Evolutionary conservation across 2,888 invertebrate species (phyloP), one percentile per base, ranked within the genome.

Genomic region (Harpalus rubripes): DNA sequence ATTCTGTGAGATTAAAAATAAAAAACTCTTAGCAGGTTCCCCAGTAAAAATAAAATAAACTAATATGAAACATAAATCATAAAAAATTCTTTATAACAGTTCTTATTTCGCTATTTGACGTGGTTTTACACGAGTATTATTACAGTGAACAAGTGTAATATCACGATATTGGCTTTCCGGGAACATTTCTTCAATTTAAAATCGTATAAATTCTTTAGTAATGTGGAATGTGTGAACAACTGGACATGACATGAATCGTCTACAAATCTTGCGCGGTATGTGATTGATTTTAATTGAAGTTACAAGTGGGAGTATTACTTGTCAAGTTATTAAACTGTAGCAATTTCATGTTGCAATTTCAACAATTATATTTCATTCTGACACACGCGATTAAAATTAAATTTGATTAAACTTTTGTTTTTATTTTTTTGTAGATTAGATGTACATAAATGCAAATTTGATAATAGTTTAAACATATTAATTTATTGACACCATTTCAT

Each of bases 181-280:
- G 44, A 52, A 52, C 44, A 52, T 52, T 52, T 52, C 44, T 52
- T 12, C 44, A 52, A 52, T 52, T 52, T 52, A 52, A 52, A 52
- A 52, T 52, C 44, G 10, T 52, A 68, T 68, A 68, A 68, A 68
- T 68, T 68, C 68, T 68, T 68, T 32, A 68, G 32, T 68, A 68
- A 39, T 12, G 32, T 68, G 68, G n/a, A 68, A 68, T 68, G 68
- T 39, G 59, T 15, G 18, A 8, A 10, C 44, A 32, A 12, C 59
- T 59, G 59, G 15, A 59, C 59, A 59, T 16, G 59, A 59, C 59
- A 59, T 59, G 16, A 16, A 15, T 59, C 15, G 16, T 59, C 15
- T 59, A 15, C 68, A 68, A 68, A 68, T 26, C 26, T 68, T 68
- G 1, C 32, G 41, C 26, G 10, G 32, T 32, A 41, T 32, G 68